phyloP scores from a whole-genome alignment of 2,797 vertebrate genomes.

The Emydoidea blandingii region DNA sequence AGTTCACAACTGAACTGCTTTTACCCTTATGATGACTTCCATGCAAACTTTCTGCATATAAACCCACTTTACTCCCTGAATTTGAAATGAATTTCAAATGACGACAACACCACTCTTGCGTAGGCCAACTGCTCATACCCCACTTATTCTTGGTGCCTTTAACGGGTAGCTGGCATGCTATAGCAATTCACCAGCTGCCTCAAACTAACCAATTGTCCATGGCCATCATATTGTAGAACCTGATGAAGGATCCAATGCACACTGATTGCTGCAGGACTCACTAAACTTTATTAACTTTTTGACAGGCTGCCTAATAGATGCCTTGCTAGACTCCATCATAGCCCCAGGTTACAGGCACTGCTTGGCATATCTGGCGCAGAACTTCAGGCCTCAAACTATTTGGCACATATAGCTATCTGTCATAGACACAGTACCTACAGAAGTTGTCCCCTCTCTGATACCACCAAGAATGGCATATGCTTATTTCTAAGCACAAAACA shows the following conservation, averaged over 20 bases:
- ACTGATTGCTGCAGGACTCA: slow-evolving; percentile 26
- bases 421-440: background rate
- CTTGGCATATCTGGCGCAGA: background rate
- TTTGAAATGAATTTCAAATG: background rate
- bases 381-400: background rate
- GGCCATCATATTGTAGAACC: background rate
- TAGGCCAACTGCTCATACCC: background rate
- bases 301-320: background rate
- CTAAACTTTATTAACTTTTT: slow-evolving; percentile 55
- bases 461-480: background rate
- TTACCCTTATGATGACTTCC: background rate
- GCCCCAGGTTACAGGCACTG: background rate
- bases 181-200: background rate
- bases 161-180: background rate
- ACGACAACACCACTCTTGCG: background rate
- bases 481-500: background rate
- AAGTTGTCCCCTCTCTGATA: background rate
- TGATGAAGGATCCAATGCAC: slow-evolving; percentile 33
- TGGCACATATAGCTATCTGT: background rate
- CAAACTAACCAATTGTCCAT: slow-evolving; percentile 13
- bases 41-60: background rate
- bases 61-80: background rate
- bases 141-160: background rate
- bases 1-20: background rate
- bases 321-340: background rate